Conservation (phyloP, 2,113 vertebrate genomes). For the Zapus hudsonius region DNA sequence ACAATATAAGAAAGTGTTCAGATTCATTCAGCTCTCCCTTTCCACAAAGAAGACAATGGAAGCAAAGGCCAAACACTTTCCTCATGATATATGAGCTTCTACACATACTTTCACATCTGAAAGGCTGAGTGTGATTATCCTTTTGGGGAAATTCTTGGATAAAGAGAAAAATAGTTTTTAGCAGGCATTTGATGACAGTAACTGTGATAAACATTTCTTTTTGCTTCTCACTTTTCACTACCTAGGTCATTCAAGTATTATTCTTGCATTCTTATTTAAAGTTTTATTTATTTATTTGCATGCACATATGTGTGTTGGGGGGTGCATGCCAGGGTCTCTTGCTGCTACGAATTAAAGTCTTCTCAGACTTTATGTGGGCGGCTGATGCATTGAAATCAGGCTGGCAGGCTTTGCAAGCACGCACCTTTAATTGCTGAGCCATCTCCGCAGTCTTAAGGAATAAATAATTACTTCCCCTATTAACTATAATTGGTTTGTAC, state of each 20-base stretch:
- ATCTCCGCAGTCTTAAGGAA: too few relatives aligned
- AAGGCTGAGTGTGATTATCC: constrained; percentile 24
- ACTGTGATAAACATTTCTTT: constrained; percentile 43
- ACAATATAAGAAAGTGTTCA: constrained; percentile 66
- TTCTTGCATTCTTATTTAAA: constrained; percentile 64
- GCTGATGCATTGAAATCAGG: too few relatives aligned
- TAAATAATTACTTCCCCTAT: constrained; percentile 26
- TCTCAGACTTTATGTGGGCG: too few relatives aligned
- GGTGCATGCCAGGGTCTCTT: too few relatives aligned
- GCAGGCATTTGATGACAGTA: constrained; percentile 55
- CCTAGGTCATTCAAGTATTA: background rate
- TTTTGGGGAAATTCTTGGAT: background rate
- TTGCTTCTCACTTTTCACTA: constrained; percentile 54
- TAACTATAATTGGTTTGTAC: background rate
- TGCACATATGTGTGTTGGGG: too few relatives aligned
- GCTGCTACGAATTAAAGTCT: too few relatives aligned
- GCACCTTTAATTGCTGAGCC: too few relatives aligned
- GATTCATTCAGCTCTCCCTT: constrained; percentile 67
- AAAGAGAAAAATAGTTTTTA: constrained; percentile 44
- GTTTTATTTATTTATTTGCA: too few relatives aligned
- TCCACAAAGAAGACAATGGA: constrained; percentile 40
- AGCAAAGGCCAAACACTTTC: constrained; percentile 40
- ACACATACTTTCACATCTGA: constrained; percentile 68
- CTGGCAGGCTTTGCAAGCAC: too few relatives aligned
- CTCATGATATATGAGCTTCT: constrained; percentile 71